phyloP scores from a whole-genome alignment of 1,140 invertebrate genomes.

The Musca vetustissima region DNA sequence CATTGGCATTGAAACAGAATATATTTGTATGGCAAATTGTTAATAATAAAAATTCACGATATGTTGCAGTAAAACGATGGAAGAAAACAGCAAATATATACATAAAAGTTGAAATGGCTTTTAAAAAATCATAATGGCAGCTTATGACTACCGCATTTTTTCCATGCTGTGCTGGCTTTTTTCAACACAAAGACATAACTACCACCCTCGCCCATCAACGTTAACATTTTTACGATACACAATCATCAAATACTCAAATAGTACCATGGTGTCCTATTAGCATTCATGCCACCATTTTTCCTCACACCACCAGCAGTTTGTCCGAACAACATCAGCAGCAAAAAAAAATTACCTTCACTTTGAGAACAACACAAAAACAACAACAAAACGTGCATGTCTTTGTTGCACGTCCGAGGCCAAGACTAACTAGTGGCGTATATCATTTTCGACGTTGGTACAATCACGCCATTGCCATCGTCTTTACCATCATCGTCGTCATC shows the following conservation, averaged over 20 bases:
- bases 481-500: slow-evolving; percentile 18
- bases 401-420: no score
- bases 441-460: slow-evolving; percentile 29
- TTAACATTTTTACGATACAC: background rate
- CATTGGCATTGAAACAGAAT: no score
- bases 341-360: slow-evolving; percentile 4
- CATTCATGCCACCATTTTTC: slow-evolving; percentile 8
- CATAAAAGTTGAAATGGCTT: slow-evolving; percentile 47
- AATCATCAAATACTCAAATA: background rate
- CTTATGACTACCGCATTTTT: slow-evolving; percentile 48
- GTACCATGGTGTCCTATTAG: slow-evolving; percentile 20
- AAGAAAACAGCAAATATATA: slow-evolving; percentile 21
- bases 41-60: slow-evolving; percentile 57
- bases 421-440: background rate
- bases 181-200: slow-evolving; percentile 13
- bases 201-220: background rate
- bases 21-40: no score
- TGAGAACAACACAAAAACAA: background rate
- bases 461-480: slow-evolving; percentile 36
- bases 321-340: background rate
- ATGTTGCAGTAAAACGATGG: slow-evolving; percentile 34
- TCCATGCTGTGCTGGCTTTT: no score
- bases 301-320: background rate
- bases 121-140: slow-evolving; percentile 56
- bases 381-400: background rate